phyloP scores from a whole-genome alignment of 2,888 invertebrate species.

The Slavum lentiscoides region DNA sequence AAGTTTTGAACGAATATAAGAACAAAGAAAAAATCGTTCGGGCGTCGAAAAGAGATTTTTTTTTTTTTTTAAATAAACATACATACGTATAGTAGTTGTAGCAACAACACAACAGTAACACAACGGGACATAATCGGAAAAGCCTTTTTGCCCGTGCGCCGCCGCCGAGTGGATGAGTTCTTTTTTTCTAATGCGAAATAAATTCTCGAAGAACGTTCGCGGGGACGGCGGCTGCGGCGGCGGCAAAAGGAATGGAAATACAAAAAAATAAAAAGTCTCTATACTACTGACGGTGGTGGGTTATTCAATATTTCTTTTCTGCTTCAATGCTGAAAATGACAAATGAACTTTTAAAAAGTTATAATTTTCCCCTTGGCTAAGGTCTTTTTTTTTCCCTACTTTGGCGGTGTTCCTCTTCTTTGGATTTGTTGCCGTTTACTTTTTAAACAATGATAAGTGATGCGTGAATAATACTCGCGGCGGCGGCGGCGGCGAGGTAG shows the following conservation, averaged over 20 bases:
- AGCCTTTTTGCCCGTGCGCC: constrained; percentile 24
- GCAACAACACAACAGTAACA: constrained; percentile 32
- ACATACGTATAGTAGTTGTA: constrained; percentile 15
- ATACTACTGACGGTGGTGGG: background rate
- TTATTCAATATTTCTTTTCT: constrained; percentile 51
- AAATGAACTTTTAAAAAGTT: constrained; percentile 53
- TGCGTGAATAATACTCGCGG: constrained; percentile 11
- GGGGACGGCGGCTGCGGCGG: no score
- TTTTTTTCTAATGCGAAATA: constrained; percentile 46
- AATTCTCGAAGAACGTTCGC: constrained; percentile 37
- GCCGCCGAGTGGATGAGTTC: constrained; percentile 36
- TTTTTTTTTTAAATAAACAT: constrained; percentile 36
- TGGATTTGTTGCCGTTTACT: constrained; percentile 44
- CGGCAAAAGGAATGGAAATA: constrained; percentile 2
- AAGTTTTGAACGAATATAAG: constrained; percentile 29
- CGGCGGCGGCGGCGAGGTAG: background rate
- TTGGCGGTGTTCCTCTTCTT: constrained; percentile 13
- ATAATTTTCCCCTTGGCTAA: constrained; percentile 46
- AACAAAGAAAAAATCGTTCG: constrained; percentile 2
- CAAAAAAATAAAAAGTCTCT: background rate
- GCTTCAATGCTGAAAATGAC: constrained; percentile 52
- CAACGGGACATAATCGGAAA: constrained; percentile 40
- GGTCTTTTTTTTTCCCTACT: constrained; percentile 18
- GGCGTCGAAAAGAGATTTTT: constrained; percentile 48
- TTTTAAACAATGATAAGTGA: constrained; percentile 33